Base-by-base conservation (phyloP, 2,113 vertebrate genomes). In the Lepisosteus oculatus region DNA sequence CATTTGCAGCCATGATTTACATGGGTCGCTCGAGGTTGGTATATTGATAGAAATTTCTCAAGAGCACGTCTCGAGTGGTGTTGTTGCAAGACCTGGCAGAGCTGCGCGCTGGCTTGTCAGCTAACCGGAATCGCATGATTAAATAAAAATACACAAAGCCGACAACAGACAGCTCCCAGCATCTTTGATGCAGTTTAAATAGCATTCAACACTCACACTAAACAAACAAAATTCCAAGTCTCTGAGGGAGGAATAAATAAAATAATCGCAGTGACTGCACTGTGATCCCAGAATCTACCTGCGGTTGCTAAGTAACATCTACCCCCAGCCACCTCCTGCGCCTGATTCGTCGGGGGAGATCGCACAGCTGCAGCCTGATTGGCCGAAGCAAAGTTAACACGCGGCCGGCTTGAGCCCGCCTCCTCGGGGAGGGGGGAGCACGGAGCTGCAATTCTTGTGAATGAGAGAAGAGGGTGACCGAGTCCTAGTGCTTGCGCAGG, bases 251-350 rank as follows among this genome's bases (percentile, higher is more conserved):
- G 80, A 63, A 71, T 13, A 85, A 87, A 90, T 88, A 89, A 92
- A 88, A 90, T n/a, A 29, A 29, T 29, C 29, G 29, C 88, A 91
- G 90, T 89, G 84, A 90, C 83, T 90, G 84, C 82, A 81, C 87
- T 87, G 84, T 90, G 86, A 91, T 90, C 83, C 84, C 79, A 86
- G 87, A 89, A 89, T 90, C 87, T 92, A 91, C 91, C 90, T 91
- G 89, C 89, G 90, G 91, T 93, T 93, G 91, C 91, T 91, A 93
- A 90, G 91, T 90, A 93, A 93, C 91, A 90, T 89, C 89, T 86
- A 87, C 89, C 85, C 90, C 87, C 88, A 85, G 85, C 84, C 85
- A 88, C 86, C 88, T 81, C 71, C 76, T 81, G 79, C 76, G 78
- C 78, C 84, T 85, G 78, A 92, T 93, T 93, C 87, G 89, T 86